These are phyloP conservation scores for Xyrichtys novacula DNA, from an alignment of 2,797 vertebrate genomes.

Conservation along the genomic window DNA sequence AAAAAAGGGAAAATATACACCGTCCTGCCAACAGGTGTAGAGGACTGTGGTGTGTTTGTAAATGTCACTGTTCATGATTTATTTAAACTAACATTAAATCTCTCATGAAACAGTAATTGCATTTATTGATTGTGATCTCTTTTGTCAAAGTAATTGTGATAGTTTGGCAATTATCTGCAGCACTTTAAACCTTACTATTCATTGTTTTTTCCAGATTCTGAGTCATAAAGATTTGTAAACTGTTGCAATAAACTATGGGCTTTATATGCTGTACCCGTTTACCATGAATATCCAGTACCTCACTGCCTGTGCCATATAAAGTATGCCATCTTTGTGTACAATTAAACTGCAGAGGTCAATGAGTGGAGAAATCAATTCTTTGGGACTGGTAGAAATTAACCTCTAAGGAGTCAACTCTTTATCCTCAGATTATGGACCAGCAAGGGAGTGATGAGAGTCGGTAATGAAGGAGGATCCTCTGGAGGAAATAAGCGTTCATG, in stretches of 20 bases:
- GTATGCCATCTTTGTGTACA: slow-evolving; percentile 12
- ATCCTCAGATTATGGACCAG: slow-evolving; percentile 28
- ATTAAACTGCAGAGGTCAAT: slow-evolving; percentile 46
- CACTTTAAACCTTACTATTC: no score
- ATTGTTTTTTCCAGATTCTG: no score
- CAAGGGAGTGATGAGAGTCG: slow-evolving; percentile 23
- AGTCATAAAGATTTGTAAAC: not conserved
- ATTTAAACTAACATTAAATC: no score
- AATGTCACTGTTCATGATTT: no score
- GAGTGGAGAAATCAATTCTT: slow-evolving; percentile 24
- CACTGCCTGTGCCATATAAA: not conserved
- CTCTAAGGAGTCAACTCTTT: slow-evolving; percentile 15
- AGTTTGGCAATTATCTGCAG: no score
- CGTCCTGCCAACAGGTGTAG: no score
- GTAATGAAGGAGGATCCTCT: slow-evolving; percentile 51
- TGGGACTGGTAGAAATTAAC: slow-evolving; percentile 37
- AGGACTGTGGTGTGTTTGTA: no score
- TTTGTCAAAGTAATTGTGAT: no score
- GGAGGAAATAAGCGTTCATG: slow-evolving; percentile 38
- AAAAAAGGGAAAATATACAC: no score
- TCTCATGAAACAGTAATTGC: no score
- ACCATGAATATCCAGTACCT: slow-evolving; percentile 20
- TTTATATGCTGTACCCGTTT: not conserved
- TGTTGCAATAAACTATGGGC: not conserved
- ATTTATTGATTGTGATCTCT: no score